These are phyloP conservation scores for Pherbina coryleti DNA, from an alignment of 2,888 invertebrate species.

Conservation along the genomic window DNA sequence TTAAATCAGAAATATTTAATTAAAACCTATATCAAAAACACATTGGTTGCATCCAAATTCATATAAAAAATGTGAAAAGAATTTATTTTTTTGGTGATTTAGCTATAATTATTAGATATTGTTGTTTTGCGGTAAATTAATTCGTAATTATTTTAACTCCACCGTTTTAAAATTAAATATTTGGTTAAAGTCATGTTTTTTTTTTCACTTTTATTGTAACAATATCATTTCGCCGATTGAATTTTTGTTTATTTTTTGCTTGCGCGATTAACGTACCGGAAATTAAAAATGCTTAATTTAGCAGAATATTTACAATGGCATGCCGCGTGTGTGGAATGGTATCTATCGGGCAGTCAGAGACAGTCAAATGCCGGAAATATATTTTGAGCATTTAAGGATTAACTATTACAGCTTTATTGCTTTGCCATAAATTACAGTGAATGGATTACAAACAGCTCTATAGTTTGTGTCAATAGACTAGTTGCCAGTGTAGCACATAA, in stretches of 20 bases:
- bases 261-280: neutral
- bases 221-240: neutral
- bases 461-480: too few relatives aligned
- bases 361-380: neutral
- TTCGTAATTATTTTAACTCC: conserved; percentile 21
- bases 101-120: neutral
- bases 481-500: too few relatives aligned
- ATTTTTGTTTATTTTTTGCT: neutral
- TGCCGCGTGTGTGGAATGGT: too few relatives aligned
- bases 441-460: too few relatives aligned
- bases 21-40: neutral
- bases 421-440: too few relatives aligned
- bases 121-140: conserved; percentile 24
- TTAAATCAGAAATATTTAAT: neutral
- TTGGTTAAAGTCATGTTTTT: neutral
- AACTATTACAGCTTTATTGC: neutral
- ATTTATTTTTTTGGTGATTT: neutral
- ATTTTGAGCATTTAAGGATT: neutral
- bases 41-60: neutral
- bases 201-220: neutral
- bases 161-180: neutral
- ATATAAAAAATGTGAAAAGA: neutral
- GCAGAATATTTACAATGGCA: neutral
- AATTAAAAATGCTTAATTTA: conserved; percentile 24
- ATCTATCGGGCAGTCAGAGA: too few relatives aligned